Evolutionary conservation across 2,113 vertebrate species (phyloP), one percentile per base, ranked within the genome.

Genomic region (Speoplatyrhinus poulsoni): DNA sequence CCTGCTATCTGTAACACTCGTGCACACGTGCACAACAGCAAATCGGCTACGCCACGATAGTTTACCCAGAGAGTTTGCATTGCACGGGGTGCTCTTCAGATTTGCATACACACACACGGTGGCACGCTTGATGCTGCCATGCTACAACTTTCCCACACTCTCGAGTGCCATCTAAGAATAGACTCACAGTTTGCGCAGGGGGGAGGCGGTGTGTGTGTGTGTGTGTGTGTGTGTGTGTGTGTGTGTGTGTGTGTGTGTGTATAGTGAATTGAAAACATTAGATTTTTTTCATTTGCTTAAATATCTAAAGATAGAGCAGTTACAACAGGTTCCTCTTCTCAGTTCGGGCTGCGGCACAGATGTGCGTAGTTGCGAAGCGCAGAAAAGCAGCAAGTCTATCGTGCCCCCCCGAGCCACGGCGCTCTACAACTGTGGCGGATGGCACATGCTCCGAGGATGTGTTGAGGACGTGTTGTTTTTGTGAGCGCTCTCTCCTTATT

Each of bases 211-310:
- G 13, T 56, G 16, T 16, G 9, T 56, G 54, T 9, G 3, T 16
- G 15, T 56, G 3, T 61, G 62, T 81, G 89, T 86, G n/a, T 56
- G 13, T 56, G 16, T 16, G 9, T 56, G 54, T 9, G 3, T 16
- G n/a, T 56, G 13, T 56, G 16, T 16, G 9, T 56, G 54, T 9
- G 3, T 16, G 15, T 56, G 3, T 61, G 62, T 81, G 89, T 86
- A 88, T 83, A 87, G 83, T 85, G 89, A 89, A 87, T 86, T 85
- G 89, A 92, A 75, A 92, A 68, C 36, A 33, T 73, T 82, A 62
- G 17, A 74, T 87, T 83, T 83, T 85, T 41, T 5, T 41, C 36
- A 41, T 41, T 83, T 83, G 72, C 77, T 72, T 86, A 74, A 86
- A 83, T 81, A 83, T 36, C 72, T 83, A 77, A 75, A 76, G 59